These are phyloP conservation scores for Philotrypesis tridentata DNA, from an alignment of 1,140 invertebrate species.

Conservation along the genomic window DNA sequence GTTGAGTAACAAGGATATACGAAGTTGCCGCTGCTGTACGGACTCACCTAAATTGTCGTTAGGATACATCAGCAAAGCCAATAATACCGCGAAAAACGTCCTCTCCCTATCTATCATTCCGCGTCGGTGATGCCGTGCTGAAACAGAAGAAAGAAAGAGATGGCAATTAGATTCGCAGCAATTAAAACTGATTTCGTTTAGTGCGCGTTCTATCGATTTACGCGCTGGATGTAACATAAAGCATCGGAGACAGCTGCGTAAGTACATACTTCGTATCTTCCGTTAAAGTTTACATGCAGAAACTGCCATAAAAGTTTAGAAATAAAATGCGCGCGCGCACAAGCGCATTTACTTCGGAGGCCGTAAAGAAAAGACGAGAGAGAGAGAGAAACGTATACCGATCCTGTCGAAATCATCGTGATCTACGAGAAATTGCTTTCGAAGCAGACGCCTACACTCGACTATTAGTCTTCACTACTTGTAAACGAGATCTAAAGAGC, in stretches of 20 bases:
- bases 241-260: too few relatives aligned
- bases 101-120: conserved; percentile 63
- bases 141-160: conserved; percentile 20
- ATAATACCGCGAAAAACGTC: conserved; percentile 59
- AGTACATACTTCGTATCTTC: too few relatives aligned
- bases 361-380: background rate
- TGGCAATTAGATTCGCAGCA: background rate
- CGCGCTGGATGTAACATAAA: too few relatives aligned
- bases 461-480: conserved; percentile 49
- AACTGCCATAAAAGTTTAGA: too few relatives aligned
- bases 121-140: conserved; percentile 35
- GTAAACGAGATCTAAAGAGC: conserved; percentile 40
- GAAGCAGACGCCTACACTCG: background rate
- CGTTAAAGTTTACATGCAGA: too few relatives aligned
- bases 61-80: conserved; percentile 65
- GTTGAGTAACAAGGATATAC: too few relatives aligned
- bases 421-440: conserved; percentile 41
- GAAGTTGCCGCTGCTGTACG: background rate
- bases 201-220: too few relatives aligned
- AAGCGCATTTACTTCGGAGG: background rate
- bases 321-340: too few relatives aligned
- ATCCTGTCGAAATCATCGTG: conserved; percentile 22
- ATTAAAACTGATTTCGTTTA: too few relatives aligned
- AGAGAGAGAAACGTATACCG: background rate
- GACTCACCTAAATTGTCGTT: conserved; percentile 67